Base-by-base conservation (phyloP, 2,113 vertebrate species). In the Tragelaphus buxtoni region DNA sequence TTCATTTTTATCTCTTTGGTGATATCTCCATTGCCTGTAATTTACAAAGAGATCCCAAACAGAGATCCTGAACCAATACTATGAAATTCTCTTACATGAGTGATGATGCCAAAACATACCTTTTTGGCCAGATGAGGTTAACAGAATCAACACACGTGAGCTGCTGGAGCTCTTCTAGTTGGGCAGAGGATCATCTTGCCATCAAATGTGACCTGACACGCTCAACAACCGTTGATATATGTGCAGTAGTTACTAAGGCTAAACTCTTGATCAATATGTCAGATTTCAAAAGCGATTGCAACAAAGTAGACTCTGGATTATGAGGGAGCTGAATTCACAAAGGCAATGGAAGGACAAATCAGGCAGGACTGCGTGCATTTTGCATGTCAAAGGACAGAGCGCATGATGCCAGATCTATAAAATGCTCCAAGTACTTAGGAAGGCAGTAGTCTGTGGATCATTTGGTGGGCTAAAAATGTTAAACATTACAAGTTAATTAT, bases 181-280 rank as follows among this genome's bases (percentile, higher is more conserved):
- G 95, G 92, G 35, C 94, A 51, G 18, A 89, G 92, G 92, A 98
- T 94, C 97, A 96, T 96, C 94, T 97, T 96, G 95, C 98, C 96
- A 97, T 97, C 98, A 98, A 97, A 98, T 98, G 61, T 97, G 97
- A 98, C 97, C 98, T 97, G 97, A 98, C 97, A 97, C 16, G 55
- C 45, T 77, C 96, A 98, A 77, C 92, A 0, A 0, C 91, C 95
- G 95, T 89, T 98, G 98, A 98, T 98, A 97, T 97, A 98, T 98
- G 97, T 97, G 97, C 93, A 94, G 94, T 96, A 98, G 98, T 99
- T 98, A 98, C 97, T 97, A 97, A 98, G 98, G 98, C 97, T 98
- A 98, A 98, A 98, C 69, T 99, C 98, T 97, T 98, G 98, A 98
- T 99, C 98, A 98, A 98, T 99, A 99, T 98, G 98, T 99, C 98